These are phyloP conservation scores for Xiphophorus birchmanni DNA, from an alignment of 2,797 vertebrate genomes.

Conservation along the genomic window DNA sequence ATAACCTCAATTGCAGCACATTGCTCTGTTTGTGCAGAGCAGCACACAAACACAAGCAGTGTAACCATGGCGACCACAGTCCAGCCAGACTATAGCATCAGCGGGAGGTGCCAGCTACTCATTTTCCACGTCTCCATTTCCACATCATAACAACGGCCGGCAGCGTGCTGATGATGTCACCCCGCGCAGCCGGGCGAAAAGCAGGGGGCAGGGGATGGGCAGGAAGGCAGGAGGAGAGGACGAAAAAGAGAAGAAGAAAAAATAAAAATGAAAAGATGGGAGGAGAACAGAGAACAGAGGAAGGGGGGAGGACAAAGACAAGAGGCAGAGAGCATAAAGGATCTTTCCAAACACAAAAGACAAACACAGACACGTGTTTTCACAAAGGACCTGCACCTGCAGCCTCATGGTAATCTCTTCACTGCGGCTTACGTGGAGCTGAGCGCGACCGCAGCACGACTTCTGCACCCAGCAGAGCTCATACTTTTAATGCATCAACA, in stretches of 20 bases:
- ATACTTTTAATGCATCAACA: constrained; percentile 26
- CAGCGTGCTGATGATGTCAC: constrained; percentile 75
- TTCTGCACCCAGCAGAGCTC: constrained; percentile 20
- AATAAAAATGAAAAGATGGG: background rate
- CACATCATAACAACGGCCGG: constrained; percentile 65
- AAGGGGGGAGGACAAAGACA: background rate
- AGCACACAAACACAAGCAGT: constrained; percentile 46
- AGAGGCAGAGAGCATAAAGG: background rate
- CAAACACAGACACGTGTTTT: constrained; percentile 10
- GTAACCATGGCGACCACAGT: constrained; percentile 51
- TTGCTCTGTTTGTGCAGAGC: constrained; percentile 24
- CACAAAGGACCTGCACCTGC: constrained; percentile 29
- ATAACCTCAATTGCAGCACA: constrained; percentile 4
- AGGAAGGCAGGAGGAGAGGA: background rate
- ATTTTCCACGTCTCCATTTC: constrained; percentile 75
- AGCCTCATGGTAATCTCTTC: constrained; percentile 18
- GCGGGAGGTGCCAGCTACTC: constrained; percentile 63
- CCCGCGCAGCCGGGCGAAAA: constrained; percentile 18
- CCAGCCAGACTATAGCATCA: constrained; percentile 54
- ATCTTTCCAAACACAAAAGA: constrained; percentile 15
- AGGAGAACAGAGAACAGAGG: background rate
- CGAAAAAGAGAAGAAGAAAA: background rate
- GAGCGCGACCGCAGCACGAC: background rate
- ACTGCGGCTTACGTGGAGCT: constrained; percentile 9
- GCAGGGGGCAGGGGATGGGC: background rate